Evolutionary conservation across 2,113 vertebrate species (phyloP).

Genomic region (Trachemys scripta): DNA sequence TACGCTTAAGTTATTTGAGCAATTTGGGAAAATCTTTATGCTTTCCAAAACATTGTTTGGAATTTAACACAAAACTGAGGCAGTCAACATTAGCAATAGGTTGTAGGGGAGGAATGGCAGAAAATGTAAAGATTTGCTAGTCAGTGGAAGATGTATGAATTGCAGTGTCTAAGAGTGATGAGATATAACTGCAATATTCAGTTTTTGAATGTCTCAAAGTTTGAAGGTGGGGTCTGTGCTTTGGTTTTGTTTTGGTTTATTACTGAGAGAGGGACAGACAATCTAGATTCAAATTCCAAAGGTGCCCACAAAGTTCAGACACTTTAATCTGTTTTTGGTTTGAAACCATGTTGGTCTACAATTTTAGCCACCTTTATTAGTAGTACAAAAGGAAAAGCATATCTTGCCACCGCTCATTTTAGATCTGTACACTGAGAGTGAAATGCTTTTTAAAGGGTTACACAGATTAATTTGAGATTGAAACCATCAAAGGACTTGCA

Average conservation of each 20-base stretch:
- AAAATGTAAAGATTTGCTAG: not conserved
- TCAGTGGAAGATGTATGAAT: not conserved
- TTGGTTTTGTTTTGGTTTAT: not conserved
- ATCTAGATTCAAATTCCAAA: not conserved
- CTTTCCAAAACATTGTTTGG: not conserved
- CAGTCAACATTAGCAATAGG: rapidly evolving
- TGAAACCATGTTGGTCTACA: not conserved
- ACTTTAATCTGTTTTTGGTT: not conserved
- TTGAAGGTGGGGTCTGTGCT: not conserved
- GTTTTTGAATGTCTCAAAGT: not conserved
- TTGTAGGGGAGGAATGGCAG: rapidly evolving
- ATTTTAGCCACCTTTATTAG: not conserved
- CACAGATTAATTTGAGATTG: not conserved
- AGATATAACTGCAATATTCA: not conserved
- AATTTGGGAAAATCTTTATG: not conserved
- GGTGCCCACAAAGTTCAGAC: rapidly evolving
- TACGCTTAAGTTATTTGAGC: not conserved
- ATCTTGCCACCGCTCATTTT: not conserved
- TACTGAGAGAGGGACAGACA: rapidly evolving
- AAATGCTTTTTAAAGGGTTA: not conserved
- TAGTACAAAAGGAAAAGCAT: not conserved
- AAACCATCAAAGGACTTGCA: not conserved
- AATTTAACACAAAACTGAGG: not conserved
- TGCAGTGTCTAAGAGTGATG: rapidly evolving
- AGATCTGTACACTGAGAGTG: not conserved